Base-by-base conservation (phyloP, 2,888 invertebrate species). In the Diploptera punctata region DNA sequence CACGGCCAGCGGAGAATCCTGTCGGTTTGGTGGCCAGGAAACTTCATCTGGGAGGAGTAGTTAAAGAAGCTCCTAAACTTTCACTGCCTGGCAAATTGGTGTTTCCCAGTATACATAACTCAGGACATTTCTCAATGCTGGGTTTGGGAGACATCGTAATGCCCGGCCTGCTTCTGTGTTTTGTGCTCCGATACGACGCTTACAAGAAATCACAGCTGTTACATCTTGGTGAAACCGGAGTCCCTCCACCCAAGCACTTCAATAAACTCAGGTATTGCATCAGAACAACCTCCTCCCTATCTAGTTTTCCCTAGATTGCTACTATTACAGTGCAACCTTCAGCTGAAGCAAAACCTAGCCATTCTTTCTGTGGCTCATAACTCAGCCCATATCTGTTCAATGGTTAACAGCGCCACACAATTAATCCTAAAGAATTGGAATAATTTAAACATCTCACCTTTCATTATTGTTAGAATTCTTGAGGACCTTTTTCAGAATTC, bases 11-110 rank as follows among this genome's bases (percentile, higher is more conserved):
- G 13, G 95, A 95, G 81, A 95, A 95, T 85, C 95, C 95, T 0
- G 94, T 98, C 81, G 97, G 97, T 78, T 88, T 97, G 79, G 95
- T 98, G 75, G 97, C 98, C 65, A 90, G 97, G 76, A 94, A 96
- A 82, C 87, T 98, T 79, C 96, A 97, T 85, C 88, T 98, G 78
- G 94, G 95, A 75, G 94, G 95, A 69, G 92, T 96, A 68, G 93
- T 93, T 77, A 91, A 93, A 77, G 97, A 98, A 81, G 95, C 96
- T 73, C 98, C 98, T 73, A 98, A 98, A 83, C 87, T 98, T 77
- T 97, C 97, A 78, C 87, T 98, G 80, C 98, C 98, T 43, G 98
- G 98, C 78, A 98, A 98, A 86, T 87, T 98, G 75, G 97, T 98
- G 76, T 98, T 98, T 86, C 98, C 98, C 74, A 97, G 97, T 82